These are phyloP conservation scores for Mormyrus iriodes DNA, from an alignment of 2,113 vertebrate species.

Conservation along the genomic window DNA sequence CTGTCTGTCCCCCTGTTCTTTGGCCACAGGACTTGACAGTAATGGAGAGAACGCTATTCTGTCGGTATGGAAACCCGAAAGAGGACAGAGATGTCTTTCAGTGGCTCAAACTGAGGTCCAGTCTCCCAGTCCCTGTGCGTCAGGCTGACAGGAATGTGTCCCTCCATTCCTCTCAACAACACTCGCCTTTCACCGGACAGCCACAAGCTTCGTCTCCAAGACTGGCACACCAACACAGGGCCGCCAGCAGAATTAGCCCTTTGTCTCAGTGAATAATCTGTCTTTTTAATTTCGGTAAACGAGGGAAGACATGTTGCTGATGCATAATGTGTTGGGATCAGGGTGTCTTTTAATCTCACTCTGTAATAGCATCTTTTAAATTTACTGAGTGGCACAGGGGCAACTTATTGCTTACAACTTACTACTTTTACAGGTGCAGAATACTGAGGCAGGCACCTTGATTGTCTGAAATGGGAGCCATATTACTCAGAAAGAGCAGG, in stretches of 20 bases:
- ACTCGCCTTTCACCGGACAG: constrained; percentile 40
- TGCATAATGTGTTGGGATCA: background rate
- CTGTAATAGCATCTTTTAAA: background rate
- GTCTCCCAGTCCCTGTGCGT: constrained; percentile 36
- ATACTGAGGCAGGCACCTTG: no score
- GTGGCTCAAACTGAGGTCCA: constrained; percentile 11
- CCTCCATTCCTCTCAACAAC: constrained; percentile 25
- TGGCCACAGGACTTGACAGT: constrained; percentile 9
- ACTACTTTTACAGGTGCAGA: background rate
- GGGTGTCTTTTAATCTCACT: background rate
- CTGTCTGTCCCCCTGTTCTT: background rate
- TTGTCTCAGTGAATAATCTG: constrained; percentile 54
- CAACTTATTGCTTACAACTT: background rate
- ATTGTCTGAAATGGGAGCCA: background rate
- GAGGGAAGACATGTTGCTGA: constrained; percentile 20
- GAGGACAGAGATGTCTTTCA: constrained; percentile 54
- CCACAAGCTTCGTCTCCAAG: constrained; percentile 42
- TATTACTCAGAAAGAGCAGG: background rate
- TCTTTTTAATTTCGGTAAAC: constrained; percentile 38
- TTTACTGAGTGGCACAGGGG: background rate
- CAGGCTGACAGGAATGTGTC: constrained; percentile 47
- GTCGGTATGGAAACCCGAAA: constrained; percentile 55
- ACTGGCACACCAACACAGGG: constrained; percentile 36
- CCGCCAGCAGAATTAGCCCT: constrained; percentile 49
- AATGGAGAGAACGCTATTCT: constrained; percentile 39